Conservation (phyloP, 2,797 vertebrate species). For the Characodon lateralis region DNA sequence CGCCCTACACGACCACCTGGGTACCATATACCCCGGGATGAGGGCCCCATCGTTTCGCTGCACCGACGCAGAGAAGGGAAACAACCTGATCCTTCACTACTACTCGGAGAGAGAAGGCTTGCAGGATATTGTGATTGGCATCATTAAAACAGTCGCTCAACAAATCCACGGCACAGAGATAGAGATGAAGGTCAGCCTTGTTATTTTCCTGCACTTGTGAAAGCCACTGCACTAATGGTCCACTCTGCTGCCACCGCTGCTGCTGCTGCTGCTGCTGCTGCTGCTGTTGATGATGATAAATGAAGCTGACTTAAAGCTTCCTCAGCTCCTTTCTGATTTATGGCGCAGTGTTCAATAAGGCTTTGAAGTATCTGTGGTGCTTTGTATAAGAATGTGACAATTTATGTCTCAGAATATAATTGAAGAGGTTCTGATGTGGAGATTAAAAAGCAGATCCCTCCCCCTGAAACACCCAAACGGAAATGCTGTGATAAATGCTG, state of each 20-base stretch:
- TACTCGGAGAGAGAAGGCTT: slow-evolving; percentile 98
- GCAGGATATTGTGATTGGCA: slow-evolving; percentile 98
- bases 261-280: background rate
- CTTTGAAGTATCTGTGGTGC: slow-evolving; percentile 11
- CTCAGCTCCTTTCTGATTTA: slow-evolving; percentile 19
- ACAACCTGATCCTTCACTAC: slow-evolving; percentile 96
- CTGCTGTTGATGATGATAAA: slow-evolving; percentile 27
- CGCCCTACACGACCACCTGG: slow-evolving; percentile 96
- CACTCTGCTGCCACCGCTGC: slow-evolving; percentile 2
- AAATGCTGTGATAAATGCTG: slow-evolving; percentile 34
- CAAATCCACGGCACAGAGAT: slow-evolving; percentile 99
- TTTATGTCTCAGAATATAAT: slow-evolving; percentile 29
- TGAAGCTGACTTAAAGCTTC: slow-evolving; percentile 23
- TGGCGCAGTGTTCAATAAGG: slow-evolving; percentile 9
- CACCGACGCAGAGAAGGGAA: slow-evolving; percentile 96
- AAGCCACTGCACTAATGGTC: slow-evolving; percentile 24
- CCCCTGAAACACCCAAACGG: slow-evolving; percentile 23
- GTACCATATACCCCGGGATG: slow-evolving; percentile 99
- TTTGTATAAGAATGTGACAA: slow-evolving; percentile 28
- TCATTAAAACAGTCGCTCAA: slow-evolving; percentile 98
- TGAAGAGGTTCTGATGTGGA: slow-evolving; percentile 34
- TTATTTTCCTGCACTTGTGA: slow-evolving; percentile 25
- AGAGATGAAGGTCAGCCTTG: slow-evolving; percentile 92
- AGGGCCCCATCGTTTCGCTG: slow-evolving; percentile 97
- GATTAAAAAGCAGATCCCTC: slow-evolving; percentile 45